Evolutionary conservation across 2,888 invertebrate genomes (phyloP).

Genomic region (Rhingia rostrata): DNA sequence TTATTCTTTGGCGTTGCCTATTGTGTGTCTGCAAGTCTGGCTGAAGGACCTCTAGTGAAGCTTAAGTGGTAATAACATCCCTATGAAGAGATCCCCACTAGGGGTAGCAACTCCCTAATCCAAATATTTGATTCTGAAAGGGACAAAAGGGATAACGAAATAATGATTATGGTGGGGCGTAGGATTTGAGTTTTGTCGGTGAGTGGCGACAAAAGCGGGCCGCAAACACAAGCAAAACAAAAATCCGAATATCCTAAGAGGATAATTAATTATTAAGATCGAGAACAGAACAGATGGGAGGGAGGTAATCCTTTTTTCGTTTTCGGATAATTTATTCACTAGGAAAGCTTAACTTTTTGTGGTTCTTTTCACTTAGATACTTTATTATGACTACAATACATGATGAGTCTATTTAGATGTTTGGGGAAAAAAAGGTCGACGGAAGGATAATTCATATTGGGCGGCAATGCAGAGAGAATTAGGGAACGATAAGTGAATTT

Average conservation of each 20-base stretch:
- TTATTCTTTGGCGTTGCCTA: constrained; percentile 18
- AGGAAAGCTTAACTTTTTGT: constrained; percentile 28
- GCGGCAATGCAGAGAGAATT: background rate
- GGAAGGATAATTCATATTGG: constrained; percentile 35
- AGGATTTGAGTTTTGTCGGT: background rate
- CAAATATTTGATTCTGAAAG: constrained; percentile 49
- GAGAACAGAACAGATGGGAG: constrained; percentile 63
- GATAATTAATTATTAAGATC: constrained; percentile 74
- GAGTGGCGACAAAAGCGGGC: constrained; percentile 15
- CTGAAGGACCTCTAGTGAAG: constrained; percentile 40
- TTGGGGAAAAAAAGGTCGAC: constrained; percentile 15
- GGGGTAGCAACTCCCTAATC: constrained; percentile 49
- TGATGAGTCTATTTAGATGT: constrained; percentile 41
- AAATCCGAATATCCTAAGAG: constrained; percentile 56
- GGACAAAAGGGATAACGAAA: constrained; percentile 45
- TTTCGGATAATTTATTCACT: constrained; percentile 68
- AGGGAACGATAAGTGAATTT: background rate
- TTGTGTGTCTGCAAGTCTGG: constrained; percentile 9
- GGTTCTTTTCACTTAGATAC: constrained; percentile 50
- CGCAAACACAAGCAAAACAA: background rate
- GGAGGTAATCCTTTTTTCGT: constrained; percentile 58
- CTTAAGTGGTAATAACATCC: constrained; percentile 65
- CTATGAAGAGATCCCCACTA: constrained; percentile 2
- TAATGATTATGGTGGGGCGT: constrained; percentile 22
- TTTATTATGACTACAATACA: constrained; percentile 47